Evolutionary conservation across 2,888 invertebrate species (phyloP), one percentile per base, ranked within the genome.

Genomic region (Lepidocyrtoides sp.): DNA sequence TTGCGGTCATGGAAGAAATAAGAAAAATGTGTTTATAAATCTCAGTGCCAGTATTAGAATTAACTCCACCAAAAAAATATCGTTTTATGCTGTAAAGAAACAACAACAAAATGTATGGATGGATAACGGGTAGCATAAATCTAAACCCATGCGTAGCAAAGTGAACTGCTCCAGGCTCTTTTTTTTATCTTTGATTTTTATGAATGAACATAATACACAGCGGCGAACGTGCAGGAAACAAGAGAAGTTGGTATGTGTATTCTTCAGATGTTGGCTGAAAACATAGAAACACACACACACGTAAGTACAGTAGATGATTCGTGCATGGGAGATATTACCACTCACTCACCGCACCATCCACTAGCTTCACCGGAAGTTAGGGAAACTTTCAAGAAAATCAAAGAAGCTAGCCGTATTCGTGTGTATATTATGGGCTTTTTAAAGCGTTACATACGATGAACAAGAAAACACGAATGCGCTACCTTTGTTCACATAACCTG

Each of bases 161-260:
- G 32, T 66, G 85, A 63, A 89, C 84, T 72, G 92, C 93, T 93
- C 82, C 83, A 89, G 93, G 93, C 93, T 91, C 85, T 92, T 88
- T 82, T 83, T 57, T 79, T 91, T n/a, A 10, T 41, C 10, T 26
- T 60, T 29, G 32, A 77, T 75, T 91, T 93, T 93, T 93, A 93
- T 93, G 93, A 93, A 93, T 93, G 93, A 93, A 92, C 89, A 82
- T 82, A 57, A 17, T 66, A 8, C 79, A n/a, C 17, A 23, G 20
- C 41, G 12, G n/a, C n/a, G 48, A 23, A 72, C 72, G 72, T 72
- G 54, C 79, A 79, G 51, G 79, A 79, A 79, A 82, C 60, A 82
- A 57, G 60, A 60, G 41, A 82, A 60, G 79, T 10, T 23, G 20
- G 44, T 36, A 17, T 20, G 57, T 57, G 57, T 60, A 20, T 51